Evolutionary conservation across 2,797 vertebrate species (phyloP).

Genomic region (Bovichtus diacanthus): DNA sequence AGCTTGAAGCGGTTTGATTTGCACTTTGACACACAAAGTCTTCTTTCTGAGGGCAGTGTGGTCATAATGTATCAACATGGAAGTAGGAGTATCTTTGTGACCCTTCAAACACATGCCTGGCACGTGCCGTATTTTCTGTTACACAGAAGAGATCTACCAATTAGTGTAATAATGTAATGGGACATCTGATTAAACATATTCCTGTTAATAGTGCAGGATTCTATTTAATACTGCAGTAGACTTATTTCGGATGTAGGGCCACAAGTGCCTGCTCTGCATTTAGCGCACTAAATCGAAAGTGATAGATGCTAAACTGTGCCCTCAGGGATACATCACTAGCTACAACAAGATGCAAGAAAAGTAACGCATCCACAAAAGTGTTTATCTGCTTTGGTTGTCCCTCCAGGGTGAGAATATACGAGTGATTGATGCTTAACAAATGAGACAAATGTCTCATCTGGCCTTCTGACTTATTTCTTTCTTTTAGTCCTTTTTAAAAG

Average conservation of each 20-base stretch:
- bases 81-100: neutral
- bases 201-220: neutral
- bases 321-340: neutral
- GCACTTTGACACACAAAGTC: too few relatives aligned
- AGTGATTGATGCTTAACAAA: slow-evolving; percentile 10
- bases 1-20: too few relatives aligned
- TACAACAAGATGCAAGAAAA: slow-evolving; percentile 11
- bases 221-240: neutral
- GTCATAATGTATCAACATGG: neutral
- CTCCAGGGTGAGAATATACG: slow-evolving; percentile 5
- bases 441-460: neutral
- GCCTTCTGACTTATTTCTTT: neutral
- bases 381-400: neutral
- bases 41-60: too few relatives aligned
- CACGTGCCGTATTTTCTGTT: neutral
- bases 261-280: neutral
- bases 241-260: neutral
- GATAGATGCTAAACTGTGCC: neutral
- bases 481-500: neutral
- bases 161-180: neutral
- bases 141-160: neutral
- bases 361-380: slow-evolving; percentile 1
- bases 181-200: neutral
- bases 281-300: neutral
- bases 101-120: neutral